Conservation (phyloP, 2,888 invertebrate genomes). For the Ochropleura plecta region DNA sequence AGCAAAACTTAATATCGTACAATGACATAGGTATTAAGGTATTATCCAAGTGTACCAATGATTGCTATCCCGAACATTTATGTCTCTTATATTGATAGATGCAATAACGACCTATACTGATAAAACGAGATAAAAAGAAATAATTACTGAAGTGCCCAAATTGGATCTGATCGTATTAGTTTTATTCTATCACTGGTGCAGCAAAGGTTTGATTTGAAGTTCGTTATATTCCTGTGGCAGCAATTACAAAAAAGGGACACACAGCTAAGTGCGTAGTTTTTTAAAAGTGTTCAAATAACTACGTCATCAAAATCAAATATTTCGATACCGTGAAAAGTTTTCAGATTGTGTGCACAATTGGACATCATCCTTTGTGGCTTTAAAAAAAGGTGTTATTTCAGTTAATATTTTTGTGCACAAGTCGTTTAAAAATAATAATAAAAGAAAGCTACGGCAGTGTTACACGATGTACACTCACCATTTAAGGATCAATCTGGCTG, state of each 20-base stretch:
- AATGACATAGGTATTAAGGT: neutral
- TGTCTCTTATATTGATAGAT: neutral
- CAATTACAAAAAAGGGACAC: too few species aligned
- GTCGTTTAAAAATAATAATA: neutral
- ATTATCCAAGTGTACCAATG: neutral
- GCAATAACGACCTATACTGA: constrained; percentile 8
- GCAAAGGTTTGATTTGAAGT: neutral
- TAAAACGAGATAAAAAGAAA: constrained; percentile 18
- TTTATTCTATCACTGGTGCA: neutral
- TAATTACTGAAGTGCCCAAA: neutral
- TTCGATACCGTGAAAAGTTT: neutral
- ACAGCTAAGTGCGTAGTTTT: neutral
- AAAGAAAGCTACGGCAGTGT: neutral
- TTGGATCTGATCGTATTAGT: constrained; percentile 12
- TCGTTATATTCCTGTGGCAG: neutral
- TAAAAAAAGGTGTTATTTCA: neutral
- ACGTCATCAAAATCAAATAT: neutral
- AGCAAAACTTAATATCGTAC: neutral
- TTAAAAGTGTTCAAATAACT: neutral
- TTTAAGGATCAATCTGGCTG: neutral
- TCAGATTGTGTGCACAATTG: neutral
- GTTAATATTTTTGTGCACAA: neutral
- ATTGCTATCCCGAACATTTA: neutral
- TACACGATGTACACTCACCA: neutral
- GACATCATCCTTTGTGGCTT: neutral